Conservation (phyloP, 2,888 invertebrate genomes). For the Thereva nobilitata region DNA sequence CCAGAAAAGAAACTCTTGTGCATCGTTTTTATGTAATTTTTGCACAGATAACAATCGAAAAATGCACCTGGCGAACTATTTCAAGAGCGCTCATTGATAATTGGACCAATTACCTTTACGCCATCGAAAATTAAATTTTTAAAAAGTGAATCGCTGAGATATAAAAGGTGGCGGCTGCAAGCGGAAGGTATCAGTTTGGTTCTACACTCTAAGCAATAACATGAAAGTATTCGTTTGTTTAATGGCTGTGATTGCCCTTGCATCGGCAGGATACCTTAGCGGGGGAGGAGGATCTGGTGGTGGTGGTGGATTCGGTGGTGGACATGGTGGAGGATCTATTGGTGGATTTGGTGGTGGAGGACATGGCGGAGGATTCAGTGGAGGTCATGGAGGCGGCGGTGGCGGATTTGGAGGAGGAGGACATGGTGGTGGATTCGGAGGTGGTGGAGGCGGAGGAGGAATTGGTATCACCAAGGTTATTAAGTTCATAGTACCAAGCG, state of each 20-base stretch:
- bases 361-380: constrained; percentile 31
- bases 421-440: constrained; percentile 36
- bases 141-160: no score
- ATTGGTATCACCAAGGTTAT: neutral
- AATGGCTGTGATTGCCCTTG: constrained; percentile 35
- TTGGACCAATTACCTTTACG: constrained; percentile 9
- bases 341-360: constrained; percentile 39
- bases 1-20: no score
- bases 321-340: constrained; percentile 39
- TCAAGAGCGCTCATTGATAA: constrained; percentile 25
- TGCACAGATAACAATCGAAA: constrained; percentile 18
- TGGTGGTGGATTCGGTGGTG: constrained; percentile 29
- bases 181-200: constrained; percentile 8
- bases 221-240: constrained; percentile 11
- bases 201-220: constrained; percentile 2
- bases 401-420: constrained; percentile 32
- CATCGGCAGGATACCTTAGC: constrained; percentile 43
- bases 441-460: constrained; percentile 32
- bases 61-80: constrained; percentile 6
- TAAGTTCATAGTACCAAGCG: neutral
- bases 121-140: no score
- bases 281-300: constrained; percentile 42
- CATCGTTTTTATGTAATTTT: no score
- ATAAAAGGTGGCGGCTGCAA: constrained; percentile 1
- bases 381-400: constrained; percentile 30